Evolutionary conservation across 64 coral and sea anemone species (phyloP).

Genomic region (Stichodactyla mertensii): DNA sequence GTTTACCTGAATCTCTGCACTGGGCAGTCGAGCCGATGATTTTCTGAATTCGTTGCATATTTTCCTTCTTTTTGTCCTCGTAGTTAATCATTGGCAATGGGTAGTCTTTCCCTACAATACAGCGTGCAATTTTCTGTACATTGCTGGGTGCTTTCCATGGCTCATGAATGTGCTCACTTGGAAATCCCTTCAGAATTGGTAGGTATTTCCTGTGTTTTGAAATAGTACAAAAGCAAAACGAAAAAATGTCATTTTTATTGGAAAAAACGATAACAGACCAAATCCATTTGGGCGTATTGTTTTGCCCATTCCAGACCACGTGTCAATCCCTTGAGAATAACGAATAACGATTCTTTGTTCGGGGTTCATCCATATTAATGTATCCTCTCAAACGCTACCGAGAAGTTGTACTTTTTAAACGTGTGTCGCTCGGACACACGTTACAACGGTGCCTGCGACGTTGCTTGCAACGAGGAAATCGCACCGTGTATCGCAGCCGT

Average conservation of each 20-base stretch:
- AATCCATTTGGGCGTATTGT: not conserved
- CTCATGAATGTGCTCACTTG: slow-evolving; percentile 57
- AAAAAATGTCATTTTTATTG: not conserved
- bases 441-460: too few relatives aligned
- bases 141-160: slow-evolving; percentile 72
- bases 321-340: too few relatives aligned
- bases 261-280: too few relatives aligned
- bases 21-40: slow-evolving; percentile 18
- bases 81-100: slow-evolving; percentile 60
- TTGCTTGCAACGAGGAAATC: too few relatives aligned
- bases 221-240: not conserved
- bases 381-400: too few relatives aligned
- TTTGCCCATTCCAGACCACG: too few relatives aligned
- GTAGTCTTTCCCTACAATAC: slow-evolving; percentile 73
- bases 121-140: slow-evolving; percentile 38
- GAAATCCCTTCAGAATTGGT: slow-evolving; percentile 56
- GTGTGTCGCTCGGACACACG: too few relatives aligned
- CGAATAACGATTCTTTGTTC: too few relatives aligned
- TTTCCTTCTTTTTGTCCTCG: slow-evolving; percentile 19
- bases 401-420: too few relatives aligned
- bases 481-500: too few relatives aligned
- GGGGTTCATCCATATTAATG: too few relatives aligned
- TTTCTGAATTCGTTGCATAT: slow-evolving; percentile 40
- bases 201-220: slow-evolving; percentile 64
- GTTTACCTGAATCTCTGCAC: slow-evolving; percentile 35